Evolutionary conservation across 2,113 vertebrate genomes (phyloP).

Genomic region (Anolis sagrei): DNA sequence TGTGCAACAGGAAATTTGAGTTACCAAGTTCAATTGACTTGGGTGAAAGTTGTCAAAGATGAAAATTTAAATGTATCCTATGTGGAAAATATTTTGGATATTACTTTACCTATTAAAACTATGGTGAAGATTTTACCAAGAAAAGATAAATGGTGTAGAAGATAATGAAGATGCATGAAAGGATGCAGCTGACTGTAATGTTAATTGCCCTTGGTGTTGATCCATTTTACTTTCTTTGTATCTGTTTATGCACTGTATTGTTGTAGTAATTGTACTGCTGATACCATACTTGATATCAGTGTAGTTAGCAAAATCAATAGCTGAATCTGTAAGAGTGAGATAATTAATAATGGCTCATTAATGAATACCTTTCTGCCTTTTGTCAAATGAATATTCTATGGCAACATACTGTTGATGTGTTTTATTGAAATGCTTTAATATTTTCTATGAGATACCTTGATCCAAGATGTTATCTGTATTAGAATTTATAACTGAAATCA

Average conservation of each 20-base stretch:
- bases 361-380: not conserved
- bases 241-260: constrained; percentile 37
- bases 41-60: not conserved
- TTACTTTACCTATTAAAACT: not conserved
- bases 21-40: not conserved
- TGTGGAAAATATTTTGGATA: not conserved
- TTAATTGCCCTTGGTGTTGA: not conserved
- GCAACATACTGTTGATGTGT: constrained; percentile 12
- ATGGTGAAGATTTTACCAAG: not conserved
- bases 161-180: not conserved
- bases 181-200: not conserved
- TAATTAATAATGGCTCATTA: not conserved
- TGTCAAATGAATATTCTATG: constrained; percentile 29
- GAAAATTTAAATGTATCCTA: not conserved
- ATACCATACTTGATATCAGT: not conserved
- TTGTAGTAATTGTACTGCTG: constrained; percentile 28
- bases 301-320: constrained; percentile 18
- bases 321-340: not conserved
- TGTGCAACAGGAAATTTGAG: not conserved
- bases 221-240: not conserved
- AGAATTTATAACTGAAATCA: not conserved
- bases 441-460: not conserved
- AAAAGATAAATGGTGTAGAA: not conserved
- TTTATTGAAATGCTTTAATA: not conserved
- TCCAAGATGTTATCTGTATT: not conserved